Conservation (phyloP, 2,888 invertebrate species). For the Nymphalis polychloros region DNA sequence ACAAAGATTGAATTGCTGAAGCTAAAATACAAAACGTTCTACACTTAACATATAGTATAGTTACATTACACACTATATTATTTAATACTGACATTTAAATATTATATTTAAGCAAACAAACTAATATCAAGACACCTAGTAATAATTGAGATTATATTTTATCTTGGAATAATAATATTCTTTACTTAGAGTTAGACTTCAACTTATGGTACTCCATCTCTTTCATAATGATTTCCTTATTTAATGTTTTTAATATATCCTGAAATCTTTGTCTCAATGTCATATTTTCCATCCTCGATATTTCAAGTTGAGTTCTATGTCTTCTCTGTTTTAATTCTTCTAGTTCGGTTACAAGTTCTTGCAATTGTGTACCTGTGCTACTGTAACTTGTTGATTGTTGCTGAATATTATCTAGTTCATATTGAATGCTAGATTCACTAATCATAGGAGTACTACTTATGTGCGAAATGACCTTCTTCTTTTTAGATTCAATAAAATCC, state of each 20-base stretch:
- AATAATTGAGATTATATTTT: no score
- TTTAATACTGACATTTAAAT: no score
- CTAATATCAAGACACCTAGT: no score
- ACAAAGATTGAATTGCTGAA: no score
- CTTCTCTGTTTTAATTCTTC: constrained; percentile 87
- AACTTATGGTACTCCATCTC: constrained; percentile 84
- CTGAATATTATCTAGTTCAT: constrained; percentile 25
- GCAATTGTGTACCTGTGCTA: constrained; percentile 82
- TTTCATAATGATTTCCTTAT: constrained; percentile 89
- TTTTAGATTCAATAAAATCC: constrained; percentile 55
- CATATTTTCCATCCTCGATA: constrained; percentile 91
- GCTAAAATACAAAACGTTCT: no score
- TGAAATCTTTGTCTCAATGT: constrained; percentile 93
- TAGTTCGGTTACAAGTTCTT: constrained; percentile 87
- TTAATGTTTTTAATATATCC: constrained; percentile 88
- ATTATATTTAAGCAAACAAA: no score
- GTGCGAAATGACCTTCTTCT: constrained; percentile 12
- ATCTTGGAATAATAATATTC: no score
- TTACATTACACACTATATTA: no score
- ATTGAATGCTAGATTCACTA: neutral
- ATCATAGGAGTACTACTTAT: constrained; percentile 4
- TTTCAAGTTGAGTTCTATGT: constrained; percentile 90
- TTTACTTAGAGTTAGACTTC: constrained; percentile 26
- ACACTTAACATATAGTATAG: no score
- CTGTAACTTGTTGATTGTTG: constrained; percentile 65